phyloP scores from a whole-genome alignment of 1,140 invertebrate genomes.

The Pollicipes pollicipes region DNA sequence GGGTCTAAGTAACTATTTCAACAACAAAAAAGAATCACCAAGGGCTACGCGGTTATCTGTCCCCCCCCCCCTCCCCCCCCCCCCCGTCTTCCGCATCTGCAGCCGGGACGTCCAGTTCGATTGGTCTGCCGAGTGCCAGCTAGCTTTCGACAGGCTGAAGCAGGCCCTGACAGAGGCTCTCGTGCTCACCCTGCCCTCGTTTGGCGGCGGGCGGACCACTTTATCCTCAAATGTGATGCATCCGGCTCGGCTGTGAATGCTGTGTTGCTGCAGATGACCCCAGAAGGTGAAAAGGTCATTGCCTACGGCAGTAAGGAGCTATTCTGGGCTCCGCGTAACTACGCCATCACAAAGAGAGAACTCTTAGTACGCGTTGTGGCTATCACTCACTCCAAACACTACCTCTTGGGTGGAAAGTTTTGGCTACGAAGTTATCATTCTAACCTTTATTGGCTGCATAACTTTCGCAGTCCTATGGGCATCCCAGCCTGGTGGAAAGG shows the following conservation, averaged over 20 bases:
- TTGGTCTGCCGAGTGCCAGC: background rate
- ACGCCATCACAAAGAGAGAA: background rate
- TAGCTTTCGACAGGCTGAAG: background rate
- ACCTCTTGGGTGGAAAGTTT: background rate
- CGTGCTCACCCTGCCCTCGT: background rate
- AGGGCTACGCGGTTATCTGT: background rate
- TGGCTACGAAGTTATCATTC: background rate
- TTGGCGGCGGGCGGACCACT: background rate
- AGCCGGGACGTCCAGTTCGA: background rate
- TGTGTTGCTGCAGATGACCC: background rate
- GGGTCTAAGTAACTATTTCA: background rate
- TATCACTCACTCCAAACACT: background rate
- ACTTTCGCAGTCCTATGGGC: background rate
- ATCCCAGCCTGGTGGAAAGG: background rate
- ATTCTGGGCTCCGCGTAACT: conserved; percentile 6
- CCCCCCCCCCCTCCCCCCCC: too few relatives aligned
- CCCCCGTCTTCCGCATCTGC: background rate
- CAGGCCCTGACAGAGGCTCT: background rate
- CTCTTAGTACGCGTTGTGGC: conserved; percentile 4
- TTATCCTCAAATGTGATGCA: background rate
- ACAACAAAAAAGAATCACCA: background rate
- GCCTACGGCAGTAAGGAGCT: too few relatives aligned
- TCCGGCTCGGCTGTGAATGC: background rate
- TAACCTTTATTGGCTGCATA: background rate
- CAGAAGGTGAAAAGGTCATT: too few relatives aligned